A percentile compares a stretch with the other conserved stretches of the same genome.
Evolutionary conservation across 2,797 vertebrate species (phyloP).

Genomic region (Gouania willdenowi): DNA sequence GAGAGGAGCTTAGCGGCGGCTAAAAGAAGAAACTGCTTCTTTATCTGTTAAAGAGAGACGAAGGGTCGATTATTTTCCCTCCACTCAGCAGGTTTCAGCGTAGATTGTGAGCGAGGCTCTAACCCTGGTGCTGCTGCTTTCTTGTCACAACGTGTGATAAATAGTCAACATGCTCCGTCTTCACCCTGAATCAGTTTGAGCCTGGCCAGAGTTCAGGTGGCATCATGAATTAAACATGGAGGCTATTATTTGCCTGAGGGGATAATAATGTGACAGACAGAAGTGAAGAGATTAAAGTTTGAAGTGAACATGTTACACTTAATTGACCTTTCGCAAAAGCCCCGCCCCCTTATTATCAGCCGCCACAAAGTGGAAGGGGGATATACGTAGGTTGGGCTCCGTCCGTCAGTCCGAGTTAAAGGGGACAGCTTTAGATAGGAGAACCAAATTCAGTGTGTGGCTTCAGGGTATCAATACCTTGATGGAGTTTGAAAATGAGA

Average conservation of each 20-base stretch:
- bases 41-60: constrained; percentile 47
- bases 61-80: constrained; percentile 38
- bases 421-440: too few species aligned
- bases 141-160: constrained; percentile 45
- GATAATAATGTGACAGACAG: constrained; percentile 9
- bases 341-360: constrained; percentile 2
- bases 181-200: constrained; percentile 29
- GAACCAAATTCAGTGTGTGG: too few species aligned
- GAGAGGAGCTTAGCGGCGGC: constrained; percentile 32
- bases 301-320: neutral
- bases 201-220: constrained; percentile 38
- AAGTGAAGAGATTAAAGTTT: neutral
- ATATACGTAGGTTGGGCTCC: too few species aligned
- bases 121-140: constrained; percentile 11
- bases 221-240: constrained; percentile 48
- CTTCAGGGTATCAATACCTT: too few species aligned
- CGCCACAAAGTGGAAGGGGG: too few species aligned
- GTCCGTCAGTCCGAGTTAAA: too few species aligned
- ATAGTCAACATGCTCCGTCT: constrained; percentile 44
- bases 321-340: too few species aligned
- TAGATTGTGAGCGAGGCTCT: too few species aligned
- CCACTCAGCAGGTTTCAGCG: constrained; percentile 56
- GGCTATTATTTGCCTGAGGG: constrained; percentile 12
- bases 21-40: constrained; percentile 44
- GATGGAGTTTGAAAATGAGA: too few species aligned